Percentiles rank a stretch among this genome's conserved stretches.
These are phyloP conservation scores for Magallana angulata DNA, from an alignment of 1,140 invertebrate genomes.

Conservation along the genomic window DNA sequence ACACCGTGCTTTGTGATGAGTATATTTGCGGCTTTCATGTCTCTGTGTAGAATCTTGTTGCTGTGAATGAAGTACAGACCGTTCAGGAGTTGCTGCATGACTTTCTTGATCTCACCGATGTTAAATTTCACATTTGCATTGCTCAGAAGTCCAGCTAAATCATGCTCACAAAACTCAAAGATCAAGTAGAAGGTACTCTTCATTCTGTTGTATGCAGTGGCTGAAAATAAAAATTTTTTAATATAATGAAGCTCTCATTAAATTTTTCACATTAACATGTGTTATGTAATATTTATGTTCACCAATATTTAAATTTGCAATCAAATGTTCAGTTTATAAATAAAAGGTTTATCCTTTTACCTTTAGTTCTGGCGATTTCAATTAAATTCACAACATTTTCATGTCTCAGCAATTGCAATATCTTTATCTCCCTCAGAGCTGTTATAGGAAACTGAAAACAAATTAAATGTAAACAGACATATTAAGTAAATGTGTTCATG, in stretches of 20 bases:
- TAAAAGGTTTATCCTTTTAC: conserved; percentile 74
- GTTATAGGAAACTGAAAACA: conserved; percentile 96
- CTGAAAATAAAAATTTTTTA: conserved; percentile 79
- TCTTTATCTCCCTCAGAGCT: conserved; percentile 97
- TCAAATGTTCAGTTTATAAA: not conserved
- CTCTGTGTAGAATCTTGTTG: conserved; percentile 95
- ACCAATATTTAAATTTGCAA: no score
- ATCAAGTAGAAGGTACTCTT: conserved; percentile 96
- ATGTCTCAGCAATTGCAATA: conserved; percentile 96
- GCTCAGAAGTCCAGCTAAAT: conserved; percentile 96
- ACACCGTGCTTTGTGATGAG: conserved; percentile 98
- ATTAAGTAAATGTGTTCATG: no score
- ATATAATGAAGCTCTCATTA: conserved; percentile 24
- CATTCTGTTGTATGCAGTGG: conserved; percentile 90
- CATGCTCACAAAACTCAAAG: conserved; percentile 99
- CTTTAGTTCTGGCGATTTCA: conserved; percentile 96
- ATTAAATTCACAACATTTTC: conserved; percentile 98
- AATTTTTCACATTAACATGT: not conserved
- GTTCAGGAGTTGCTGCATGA: conserved; percentile 97
- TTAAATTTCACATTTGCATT: conserved; percentile 97
- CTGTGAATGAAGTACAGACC: conserved; percentile 98
- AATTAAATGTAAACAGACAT: conserved; percentile 25
- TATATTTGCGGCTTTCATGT: conserved; percentile 99
- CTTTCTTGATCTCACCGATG: conserved; percentile 98
- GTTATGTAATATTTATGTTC: no score